phyloP scores from a whole-genome alignment of 2,888 invertebrate genomes.

The Tetheella fluctuosa region DNA sequence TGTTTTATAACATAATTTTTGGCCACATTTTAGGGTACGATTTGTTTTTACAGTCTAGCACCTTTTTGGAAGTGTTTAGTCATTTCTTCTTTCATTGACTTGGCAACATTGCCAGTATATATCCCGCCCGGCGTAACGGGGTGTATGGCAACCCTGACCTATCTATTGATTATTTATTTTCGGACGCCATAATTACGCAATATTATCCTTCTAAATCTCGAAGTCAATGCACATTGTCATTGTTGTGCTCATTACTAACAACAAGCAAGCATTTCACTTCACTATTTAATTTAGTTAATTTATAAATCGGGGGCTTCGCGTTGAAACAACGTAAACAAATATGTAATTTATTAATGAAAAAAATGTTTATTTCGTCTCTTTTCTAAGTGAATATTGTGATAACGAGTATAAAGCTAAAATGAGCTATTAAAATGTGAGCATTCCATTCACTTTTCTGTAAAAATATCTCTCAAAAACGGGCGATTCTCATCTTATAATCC shows the following conservation, averaged over 20 bases:
- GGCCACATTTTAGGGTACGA: no score
- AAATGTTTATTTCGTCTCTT: background rate
- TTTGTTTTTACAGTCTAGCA: no score
- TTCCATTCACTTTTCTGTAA: background rate
- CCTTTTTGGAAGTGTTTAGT: no score
- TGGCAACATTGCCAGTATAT: no score
- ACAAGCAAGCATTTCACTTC: conserved; percentile 15
- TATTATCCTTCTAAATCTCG: conserved; percentile 29
- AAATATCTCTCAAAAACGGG: background rate
- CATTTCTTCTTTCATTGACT: no score
- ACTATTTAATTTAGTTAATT: conserved; percentile 15
- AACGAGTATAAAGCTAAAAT: background rate
- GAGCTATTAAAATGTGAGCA: background rate
- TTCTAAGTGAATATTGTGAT: background rate
- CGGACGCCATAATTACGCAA: conserved; percentile 42
- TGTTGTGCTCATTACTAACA: no score
- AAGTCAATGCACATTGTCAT: no score
- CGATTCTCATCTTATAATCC: background rate
- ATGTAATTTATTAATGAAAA: background rate
- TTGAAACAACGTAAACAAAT: conserved; percentile 11
- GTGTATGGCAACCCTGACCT: no score
- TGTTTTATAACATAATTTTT: no score
- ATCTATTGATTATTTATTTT: conserved; percentile 44
- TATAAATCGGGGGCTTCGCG: conserved; percentile 15
- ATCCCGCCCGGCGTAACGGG: no score